Percentiles rank a stretch among this genome's conserved stretches.
These are phyloP conservation scores for Taxidea taxus DNA, from an alignment of 2,113 vertebrate species.

Conservation along the genomic window DNA sequence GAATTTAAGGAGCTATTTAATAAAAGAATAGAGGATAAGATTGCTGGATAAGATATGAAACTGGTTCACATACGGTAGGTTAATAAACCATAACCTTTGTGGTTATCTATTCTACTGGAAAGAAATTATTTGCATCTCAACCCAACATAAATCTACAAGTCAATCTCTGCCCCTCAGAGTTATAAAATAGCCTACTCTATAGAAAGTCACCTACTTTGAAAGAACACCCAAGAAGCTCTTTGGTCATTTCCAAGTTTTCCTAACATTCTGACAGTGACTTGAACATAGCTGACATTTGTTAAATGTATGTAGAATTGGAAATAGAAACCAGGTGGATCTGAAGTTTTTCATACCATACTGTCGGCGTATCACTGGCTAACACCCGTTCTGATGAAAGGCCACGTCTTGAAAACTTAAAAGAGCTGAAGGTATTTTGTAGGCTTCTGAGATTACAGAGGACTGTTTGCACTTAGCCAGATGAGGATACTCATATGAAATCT, in stretches of 20 bases:
- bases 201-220: neutral
- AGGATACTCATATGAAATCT: neutral
- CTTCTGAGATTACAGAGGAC: neutral
- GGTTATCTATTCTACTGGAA: neutral
- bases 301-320: neutral
- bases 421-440: neutral
- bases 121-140: neutral
- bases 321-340: neutral
- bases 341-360: neutral
- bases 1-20: neutral
- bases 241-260: neutral
- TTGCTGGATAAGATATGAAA: neutral
- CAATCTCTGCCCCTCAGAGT: neutral
- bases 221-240: neutral
- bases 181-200: neutral
- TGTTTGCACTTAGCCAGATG: neutral
- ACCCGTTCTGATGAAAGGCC: slow-evolving; percentile 17
- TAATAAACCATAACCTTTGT: neutral
- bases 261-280: slow-evolving; percentile 21
- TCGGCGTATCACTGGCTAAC: neutral
- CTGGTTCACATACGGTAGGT: neutral
- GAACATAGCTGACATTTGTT: neutral
- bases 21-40: neutral
- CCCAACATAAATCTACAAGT: neutral
- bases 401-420: neutral